Base-by-base conservation (phyloP, 2,113 vertebrate genomes). In the Podocnemis expansa region DNA sequence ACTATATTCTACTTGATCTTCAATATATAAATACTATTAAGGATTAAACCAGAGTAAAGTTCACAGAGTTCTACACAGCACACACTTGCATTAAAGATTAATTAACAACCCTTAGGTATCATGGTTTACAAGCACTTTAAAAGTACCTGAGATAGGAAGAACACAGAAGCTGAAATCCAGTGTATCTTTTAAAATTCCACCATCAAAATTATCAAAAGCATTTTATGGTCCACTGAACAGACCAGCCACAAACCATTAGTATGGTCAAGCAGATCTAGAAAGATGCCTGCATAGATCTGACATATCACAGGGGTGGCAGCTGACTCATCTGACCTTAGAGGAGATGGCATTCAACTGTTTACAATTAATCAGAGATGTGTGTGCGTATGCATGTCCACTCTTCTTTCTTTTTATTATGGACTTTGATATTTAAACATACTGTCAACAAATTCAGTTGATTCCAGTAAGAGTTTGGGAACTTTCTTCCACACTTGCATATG, bases 171-270 rank as follows among this genome's bases (percentile, higher is more conserved):
- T 22, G 21, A 34, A 73, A 89, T 12, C 70, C 34, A 52, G 8
- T 0, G 10, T 2, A 1, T 10, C 0, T 0, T 43, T 22, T 45
- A 3, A 51, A 78, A 22, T 0, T 12, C 41, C 3, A 4, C 13
- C 1, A 3, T 2, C 10, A 41, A 58, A 45, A 81, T 17, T 7
- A 8, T 38, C 34, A 27, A 19, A 49, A 2, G 1, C 10, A 21
- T 49, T 82, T 51, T 43, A 4, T 2, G 0, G 2, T 9, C 1
- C 3, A 60, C n/a, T 34, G 73, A 94, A 76, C 84, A 51, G 43
- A 80, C 12, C 7, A 1, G 8, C 22, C 27, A 11, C 1, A 1
- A 86, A 25, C 25, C 10, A 47, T 9, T n/a, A 34, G 12, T 27
- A 2, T 38, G 2, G 16, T 47, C 3, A 0, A 1, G 25, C 43